Conservation (phyloP, 2,797 vertebrate genomes). For the Sciurus carolinensis region DNA sequence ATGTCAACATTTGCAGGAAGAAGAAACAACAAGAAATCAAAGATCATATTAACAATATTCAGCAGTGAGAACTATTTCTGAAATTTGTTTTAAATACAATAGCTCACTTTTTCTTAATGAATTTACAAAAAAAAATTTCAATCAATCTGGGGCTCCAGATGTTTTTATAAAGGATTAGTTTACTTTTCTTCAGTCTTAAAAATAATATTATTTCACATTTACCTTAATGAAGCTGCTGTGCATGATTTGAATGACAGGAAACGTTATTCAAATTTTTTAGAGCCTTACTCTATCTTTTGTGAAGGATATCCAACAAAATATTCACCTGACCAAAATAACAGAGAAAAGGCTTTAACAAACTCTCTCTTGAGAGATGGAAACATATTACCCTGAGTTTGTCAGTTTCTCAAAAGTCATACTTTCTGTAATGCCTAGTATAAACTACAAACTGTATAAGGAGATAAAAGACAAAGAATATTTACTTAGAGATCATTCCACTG, state of each 20-base stretch:
- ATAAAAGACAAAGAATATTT: neutral
- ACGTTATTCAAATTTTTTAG: conserved; percentile 36
- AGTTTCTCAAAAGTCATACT: neutral
- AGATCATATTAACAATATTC: conserved; percentile 81
- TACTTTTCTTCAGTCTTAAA: conserved; percentile 70
- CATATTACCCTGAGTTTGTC: neutral
- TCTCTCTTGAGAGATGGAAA: neutral
- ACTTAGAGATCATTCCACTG: neutral
- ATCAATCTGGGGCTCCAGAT: conserved; percentile 50
- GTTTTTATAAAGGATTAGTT: conserved; percentile 49
- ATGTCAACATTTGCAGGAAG: conserved; percentile 67
- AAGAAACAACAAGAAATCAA: conserved; percentile 76
- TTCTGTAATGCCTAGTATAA: neutral
- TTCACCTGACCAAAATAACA: neutral
- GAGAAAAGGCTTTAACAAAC: neutral
- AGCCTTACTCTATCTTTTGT: conserved; percentile 12
- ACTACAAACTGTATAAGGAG: neutral
- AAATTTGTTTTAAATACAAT: conserved; percentile 79
- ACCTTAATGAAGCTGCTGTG: conserved; percentile 74
- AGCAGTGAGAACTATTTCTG: conserved; percentile 82
- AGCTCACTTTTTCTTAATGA: neutral
- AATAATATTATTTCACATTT: conserved; percentile 67
- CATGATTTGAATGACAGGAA: conserved; percentile 43
- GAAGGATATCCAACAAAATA: conserved; percentile 8
- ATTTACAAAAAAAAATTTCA: conserved; percentile 35